Conservation (phyloP, 2,113 vertebrate genomes). For the Crotalus viridis region DNA sequence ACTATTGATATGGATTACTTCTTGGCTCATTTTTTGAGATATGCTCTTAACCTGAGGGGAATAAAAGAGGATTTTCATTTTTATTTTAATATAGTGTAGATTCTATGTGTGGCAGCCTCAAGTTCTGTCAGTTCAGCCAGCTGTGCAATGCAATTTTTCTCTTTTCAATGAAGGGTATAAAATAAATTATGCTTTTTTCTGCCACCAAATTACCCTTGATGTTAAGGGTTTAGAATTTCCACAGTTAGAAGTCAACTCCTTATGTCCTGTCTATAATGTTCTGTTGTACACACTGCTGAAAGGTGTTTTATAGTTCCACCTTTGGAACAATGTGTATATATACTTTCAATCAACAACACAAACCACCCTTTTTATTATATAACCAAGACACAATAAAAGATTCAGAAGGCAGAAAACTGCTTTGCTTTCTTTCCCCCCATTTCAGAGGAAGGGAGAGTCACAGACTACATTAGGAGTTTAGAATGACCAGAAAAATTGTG, state of each 20-base stretch:
- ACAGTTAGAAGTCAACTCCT: not conserved
- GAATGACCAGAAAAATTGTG: not conserved
- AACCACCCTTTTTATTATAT: not conserved
- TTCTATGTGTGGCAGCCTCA: not conserved
- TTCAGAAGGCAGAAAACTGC: not conserved
- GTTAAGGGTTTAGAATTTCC: conserved; percentile 2
- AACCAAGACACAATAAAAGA: not conserved
- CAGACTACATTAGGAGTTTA: not conserved
- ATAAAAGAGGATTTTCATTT: not conserved
- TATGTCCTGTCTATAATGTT: not conserved
- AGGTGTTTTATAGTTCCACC: not conserved
- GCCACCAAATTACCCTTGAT: conserved; percentile 11
- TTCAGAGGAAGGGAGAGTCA: not conserved
- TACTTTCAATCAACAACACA: not conserved
- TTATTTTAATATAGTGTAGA: conserved; percentile 20
- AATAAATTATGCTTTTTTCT: conserved; percentile 26
- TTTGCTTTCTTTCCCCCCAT: too few species aligned
- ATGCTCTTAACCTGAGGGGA: not conserved
- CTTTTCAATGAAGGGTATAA: conserved; percentile 19
- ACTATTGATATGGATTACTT: not conserved
- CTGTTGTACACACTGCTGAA: not conserved
- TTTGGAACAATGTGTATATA: not conserved
- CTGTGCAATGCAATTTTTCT: conserved; percentile 25
- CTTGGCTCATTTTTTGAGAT: not conserved
- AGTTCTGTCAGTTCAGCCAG: conserved; percentile 17